Base-by-base conservation (phyloP, 1,140 invertebrate genomes). In the Brachionus plicatilis region DNA sequence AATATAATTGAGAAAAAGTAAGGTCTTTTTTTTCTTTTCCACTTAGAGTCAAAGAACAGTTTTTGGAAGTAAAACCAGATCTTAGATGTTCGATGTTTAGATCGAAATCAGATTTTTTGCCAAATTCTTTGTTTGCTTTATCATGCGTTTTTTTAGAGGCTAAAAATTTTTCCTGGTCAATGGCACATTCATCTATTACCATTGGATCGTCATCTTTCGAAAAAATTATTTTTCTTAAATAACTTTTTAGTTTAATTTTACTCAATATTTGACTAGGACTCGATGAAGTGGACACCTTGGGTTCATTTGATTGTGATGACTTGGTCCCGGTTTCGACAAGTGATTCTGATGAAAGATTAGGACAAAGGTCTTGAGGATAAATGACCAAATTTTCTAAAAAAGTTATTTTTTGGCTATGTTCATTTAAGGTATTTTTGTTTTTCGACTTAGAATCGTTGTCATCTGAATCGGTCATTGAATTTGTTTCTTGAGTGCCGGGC, bases 1-100 rank as follows among this genome's bases (percentile, higher is more conserved):
- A 65, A 45, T 65, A 82, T 11, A 82, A 27, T 47, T 82, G 79
- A 33, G 53, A 24, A 82, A 82, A 82, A 24, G 72, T 76, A 11
- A 76, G 11, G 27, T 76, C 45, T 76, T 76, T 76, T 50, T 76
- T 50, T 5, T 76, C 72, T 76, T 76, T 76, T 47, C 45, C 20
- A 76, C 53, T 76, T 50, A 76, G 12, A 14, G 11, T 5, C 12
- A 76, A 3, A 50, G 11, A 50, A 8, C 43, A 76, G 50, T 76
- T 76, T 53, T 76, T 76, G 5, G 9, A 76, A 29, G 72, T 76
- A 27, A 76, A 20, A 3, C 72, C 72, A 50, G 72, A 9, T 76
- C 27, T 50, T 27, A 76, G 27, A 14, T 76, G 72, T 0, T 76
- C 43, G 12, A 47, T 20, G 29, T 76, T 76, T 41, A 76, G 47